Percentiles rank a stretch among this genome's conserved stretches.
phyloP scores from a whole-genome alignment of 2,888 invertebrate species.

The Trichopoda pennipes region DNA sequence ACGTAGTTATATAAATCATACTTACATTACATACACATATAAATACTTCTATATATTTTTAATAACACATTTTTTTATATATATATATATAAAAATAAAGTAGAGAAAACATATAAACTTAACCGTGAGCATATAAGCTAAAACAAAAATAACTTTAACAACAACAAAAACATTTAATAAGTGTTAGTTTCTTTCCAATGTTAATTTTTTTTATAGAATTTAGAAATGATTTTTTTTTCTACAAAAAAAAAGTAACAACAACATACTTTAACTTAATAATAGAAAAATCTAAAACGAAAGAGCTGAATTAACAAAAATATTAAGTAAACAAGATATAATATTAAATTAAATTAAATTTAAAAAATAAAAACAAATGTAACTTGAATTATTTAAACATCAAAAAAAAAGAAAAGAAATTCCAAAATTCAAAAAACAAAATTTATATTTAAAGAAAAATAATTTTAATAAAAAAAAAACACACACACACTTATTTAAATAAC shows the following conservation, averaged over 20 bases:
- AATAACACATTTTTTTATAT: slow-evolving; percentile 6
- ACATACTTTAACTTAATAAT: slow-evolving; percentile 10
- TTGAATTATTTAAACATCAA: not conserved
- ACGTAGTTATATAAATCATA: slow-evolving; percentile 9
- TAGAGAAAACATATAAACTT: slow-evolving; percentile 49
- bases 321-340: slow-evolving; percentile 12
- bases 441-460: not conserved
- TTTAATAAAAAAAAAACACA: not conserved
- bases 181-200: slow-evolving; percentile 59
- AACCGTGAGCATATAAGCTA: slow-evolving; percentile 57
- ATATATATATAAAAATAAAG: slow-evolving; percentile 1
- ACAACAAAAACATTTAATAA: slow-evolving; percentile 34
- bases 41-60: not conserved
- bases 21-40: not conserved
- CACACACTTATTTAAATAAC: not conserved
- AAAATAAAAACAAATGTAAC: not conserved
- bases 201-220: slow-evolving; percentile 54
- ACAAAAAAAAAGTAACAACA: slow-evolving; percentile 35
- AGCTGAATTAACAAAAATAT: slow-evolving; percentile 18
- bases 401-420: slow-evolving; percentile 40
- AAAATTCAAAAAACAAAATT: slow-evolving; percentile 6
- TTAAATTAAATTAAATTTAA: slow-evolving; percentile 5
- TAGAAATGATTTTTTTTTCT: slow-evolving; percentile 51
- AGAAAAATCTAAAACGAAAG: slow-evolving; percentile 15
- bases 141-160: slow-evolving; percentile 19